Conservation (phyloP, 1,140 invertebrate species). For the Stenopsyche tienmushanensis region DNA sequence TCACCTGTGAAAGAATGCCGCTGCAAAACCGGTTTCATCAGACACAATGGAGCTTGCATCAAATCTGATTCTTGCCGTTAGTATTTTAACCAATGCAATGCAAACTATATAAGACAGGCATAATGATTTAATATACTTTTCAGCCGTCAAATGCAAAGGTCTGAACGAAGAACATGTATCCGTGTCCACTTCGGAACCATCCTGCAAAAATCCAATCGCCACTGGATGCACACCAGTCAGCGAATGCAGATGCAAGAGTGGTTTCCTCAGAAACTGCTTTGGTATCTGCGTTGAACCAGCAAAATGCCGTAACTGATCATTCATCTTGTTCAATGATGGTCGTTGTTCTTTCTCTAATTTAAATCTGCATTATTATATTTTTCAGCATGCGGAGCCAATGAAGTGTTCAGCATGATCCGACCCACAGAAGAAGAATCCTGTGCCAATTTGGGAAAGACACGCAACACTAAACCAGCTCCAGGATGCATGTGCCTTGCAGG, state of each 20-base stretch:
- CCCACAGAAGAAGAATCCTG: slow-evolving; percentile 4
- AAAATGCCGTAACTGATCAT: slow-evolving; percentile 10
- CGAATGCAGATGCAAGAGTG: slow-evolving; percentile 11
- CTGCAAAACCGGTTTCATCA: slow-evolving; percentile 8
- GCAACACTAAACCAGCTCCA: not conserved
- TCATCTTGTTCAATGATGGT: too few relatives aligned
- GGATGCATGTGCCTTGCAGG: slow-evolving; percentile 9
- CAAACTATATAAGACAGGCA: not conserved
- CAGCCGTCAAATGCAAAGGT: slow-evolving; percentile 2
- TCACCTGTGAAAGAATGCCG: slow-evolving; percentile 6
- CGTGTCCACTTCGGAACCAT: not conserved
- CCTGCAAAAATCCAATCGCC: slow-evolving; percentile 1
- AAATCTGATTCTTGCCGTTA: slow-evolving; percentile 4
- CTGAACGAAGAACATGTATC: slow-evolving; percentile 15
- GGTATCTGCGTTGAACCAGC: not conserved
- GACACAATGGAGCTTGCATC: slow-evolving; percentile 4
- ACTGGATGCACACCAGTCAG: not conserved
- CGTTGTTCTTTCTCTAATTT: too few relatives aligned
- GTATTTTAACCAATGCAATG: not conserved
- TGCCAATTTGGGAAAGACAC: slow-evolving; percentile 1
- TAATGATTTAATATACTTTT: not conserved
- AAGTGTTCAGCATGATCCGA: not conserved
- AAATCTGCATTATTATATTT: too few relatives aligned
- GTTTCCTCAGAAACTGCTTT: not conserved
- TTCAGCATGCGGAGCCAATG: slow-evolving; percentile 11